These are phyloP conservation scores for Pseudomyrmex cubaensis DNA, from an alignment of 1,140 invertebrate species.

Conservation along the genomic window DNA sequence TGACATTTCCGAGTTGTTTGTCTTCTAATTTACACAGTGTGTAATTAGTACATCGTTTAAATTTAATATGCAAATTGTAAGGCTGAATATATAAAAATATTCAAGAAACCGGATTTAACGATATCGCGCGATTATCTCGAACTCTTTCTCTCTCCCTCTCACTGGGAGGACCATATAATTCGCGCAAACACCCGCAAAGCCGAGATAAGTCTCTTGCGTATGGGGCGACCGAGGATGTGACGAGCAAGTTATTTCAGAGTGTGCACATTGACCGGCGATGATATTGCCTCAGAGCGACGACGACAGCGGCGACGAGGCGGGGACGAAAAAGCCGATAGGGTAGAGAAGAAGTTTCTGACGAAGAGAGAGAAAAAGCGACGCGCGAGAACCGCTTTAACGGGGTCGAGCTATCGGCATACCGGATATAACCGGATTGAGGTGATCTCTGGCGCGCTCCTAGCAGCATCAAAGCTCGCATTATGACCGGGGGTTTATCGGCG, in stretches of 20 bases:
- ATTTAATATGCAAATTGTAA: neutral
- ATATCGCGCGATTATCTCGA: conserved; percentile 1
- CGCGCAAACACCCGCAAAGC: conserved; percentile 8
- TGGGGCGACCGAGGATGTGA: neutral
- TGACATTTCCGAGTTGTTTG: too few species aligned
- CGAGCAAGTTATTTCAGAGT: conserved; percentile 47
- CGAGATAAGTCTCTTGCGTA: conserved; percentile 20
- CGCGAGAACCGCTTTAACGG: conserved; percentile 73
- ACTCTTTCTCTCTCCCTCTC: neutral
- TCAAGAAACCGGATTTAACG: neutral
- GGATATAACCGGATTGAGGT: conserved; percentile 75
- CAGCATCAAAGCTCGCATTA: conserved; percentile 73
- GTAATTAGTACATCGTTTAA: too few species aligned
- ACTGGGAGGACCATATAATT: neutral
- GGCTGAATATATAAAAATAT: neutral
- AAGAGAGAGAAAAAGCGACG: conserved; percentile 65
- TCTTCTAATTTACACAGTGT: too few species aligned
- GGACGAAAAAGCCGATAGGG: neutral
- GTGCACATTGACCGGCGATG: conserved; percentile 64
- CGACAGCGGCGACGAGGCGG: too few species aligned
- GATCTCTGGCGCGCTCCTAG: conserved; percentile 70
- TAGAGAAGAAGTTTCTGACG: conserved; percentile 45
- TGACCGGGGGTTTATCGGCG: conserved; percentile 76
- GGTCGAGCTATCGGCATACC: conserved; percentile 79
- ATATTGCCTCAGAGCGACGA: conserved; percentile 13